Evolutionary conservation across 2,113 vertebrate species (phyloP).

Genomic region (Anas platyrhynchos): DNA sequence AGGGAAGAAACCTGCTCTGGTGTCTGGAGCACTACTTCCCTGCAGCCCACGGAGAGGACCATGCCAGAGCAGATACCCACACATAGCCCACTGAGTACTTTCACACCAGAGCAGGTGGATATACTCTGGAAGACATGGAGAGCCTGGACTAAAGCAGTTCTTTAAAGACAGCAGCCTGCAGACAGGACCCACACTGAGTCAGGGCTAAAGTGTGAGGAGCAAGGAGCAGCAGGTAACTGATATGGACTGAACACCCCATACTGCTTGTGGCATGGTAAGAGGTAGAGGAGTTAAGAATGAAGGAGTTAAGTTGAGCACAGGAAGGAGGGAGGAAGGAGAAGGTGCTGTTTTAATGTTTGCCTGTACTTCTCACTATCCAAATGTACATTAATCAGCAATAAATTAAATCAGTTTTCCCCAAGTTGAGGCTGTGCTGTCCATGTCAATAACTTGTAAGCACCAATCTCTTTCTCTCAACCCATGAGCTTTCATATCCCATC

Average conservation of each 20-base stretch:
- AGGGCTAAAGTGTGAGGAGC: neutral
- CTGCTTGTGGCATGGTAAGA: rapidly evolving
- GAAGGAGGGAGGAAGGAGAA: neutral
- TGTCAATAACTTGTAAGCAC: neutral
- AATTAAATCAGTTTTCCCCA: neutral
- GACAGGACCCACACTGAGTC: neutral
- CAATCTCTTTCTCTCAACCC: neutral
- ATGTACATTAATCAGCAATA: neutral
- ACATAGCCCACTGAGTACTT: neutral
- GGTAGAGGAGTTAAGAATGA: neutral
- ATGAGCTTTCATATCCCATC: neutral
- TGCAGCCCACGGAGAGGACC: neutral
- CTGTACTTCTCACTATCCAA: neutral
- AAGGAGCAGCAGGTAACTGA: neutral
- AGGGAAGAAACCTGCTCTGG: neutral
- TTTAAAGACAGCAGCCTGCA: neutral
- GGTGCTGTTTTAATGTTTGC: neutral
- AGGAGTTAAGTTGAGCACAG: neutral
- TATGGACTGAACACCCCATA: rapidly evolving
- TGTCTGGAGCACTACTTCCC: neutral
- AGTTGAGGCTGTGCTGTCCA: neutral
- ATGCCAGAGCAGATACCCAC: neutral
- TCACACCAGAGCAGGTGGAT: neutral
- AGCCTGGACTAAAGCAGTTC: neutral
- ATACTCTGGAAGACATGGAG: neutral